Conservation (phyloP, 1,140 invertebrate genomes). For the Sitodiplosis mosellana region DNA sequence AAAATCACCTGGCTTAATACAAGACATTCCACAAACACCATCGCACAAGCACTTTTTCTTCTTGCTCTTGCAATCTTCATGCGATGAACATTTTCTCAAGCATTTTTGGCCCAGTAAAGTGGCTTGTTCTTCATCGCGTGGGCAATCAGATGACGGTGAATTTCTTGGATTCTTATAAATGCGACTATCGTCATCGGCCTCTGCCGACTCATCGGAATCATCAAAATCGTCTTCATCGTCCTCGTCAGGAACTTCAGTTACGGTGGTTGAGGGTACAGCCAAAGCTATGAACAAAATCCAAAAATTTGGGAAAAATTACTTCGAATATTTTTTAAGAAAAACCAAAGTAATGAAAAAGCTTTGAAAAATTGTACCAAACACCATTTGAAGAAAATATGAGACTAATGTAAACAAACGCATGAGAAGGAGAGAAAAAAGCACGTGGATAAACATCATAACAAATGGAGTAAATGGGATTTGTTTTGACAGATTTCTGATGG, state of each 20-base stretch:
- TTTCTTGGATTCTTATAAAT: slow-evolving; percentile 59
- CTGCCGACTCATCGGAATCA: slow-evolving; percentile 31
- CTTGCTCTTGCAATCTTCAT: slow-evolving; percentile 91
- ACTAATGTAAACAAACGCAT: no score
- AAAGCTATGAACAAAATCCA: no score
- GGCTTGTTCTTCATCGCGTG: slow-evolving; percentile 56
- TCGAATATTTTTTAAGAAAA: no score
- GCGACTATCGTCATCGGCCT: slow-evolving; percentile 37
- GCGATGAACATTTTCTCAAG: slow-evolving; percentile 77
- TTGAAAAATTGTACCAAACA: no score
- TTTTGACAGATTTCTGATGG: no score
- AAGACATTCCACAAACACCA: slow-evolving; percentile 88
- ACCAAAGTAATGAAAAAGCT: no score
- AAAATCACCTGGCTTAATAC: slow-evolving; percentile 69
- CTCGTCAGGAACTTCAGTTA: slow-evolving; percentile 27
- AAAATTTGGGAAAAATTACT: no score
- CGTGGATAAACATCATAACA: no score
- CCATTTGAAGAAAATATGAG: no score
- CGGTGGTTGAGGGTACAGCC: not conserved
- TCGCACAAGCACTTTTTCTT: slow-evolving; percentile 95
- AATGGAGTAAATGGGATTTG: no score
- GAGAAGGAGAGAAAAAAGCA: no score
- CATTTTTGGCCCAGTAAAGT: slow-evolving; percentile 58
- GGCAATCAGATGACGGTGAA: slow-evolving; percentile 64
- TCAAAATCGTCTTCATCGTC: slow-evolving; percentile 46